Conservation (phyloP, 2,113 vertebrate genomes). For the Dascyllus trimaculatus region DNA sequence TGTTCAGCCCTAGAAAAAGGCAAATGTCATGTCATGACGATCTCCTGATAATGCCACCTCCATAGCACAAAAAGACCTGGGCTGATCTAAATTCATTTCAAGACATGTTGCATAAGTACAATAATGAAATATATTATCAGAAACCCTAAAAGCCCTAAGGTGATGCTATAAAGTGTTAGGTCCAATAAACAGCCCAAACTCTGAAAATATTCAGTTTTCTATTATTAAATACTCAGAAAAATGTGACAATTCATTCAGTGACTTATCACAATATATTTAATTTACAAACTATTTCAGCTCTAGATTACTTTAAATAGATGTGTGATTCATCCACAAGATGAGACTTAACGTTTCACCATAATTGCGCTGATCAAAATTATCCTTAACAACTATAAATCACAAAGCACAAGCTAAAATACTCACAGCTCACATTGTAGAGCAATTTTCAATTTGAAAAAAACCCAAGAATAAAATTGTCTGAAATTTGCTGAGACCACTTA, state of each 20-base stretch:
- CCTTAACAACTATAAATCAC: background rate
- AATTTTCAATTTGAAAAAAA: background rate
- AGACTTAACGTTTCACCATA: slow-evolving; percentile 1
- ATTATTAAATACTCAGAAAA: too few relatives aligned
- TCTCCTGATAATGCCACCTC: background rate
- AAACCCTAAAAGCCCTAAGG: background rate
- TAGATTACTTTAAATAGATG: too few relatives aligned
- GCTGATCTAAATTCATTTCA: background rate
- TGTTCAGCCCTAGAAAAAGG: background rate
- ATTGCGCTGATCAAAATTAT: background rate
- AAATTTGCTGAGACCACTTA: background rate
- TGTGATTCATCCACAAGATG: background rate
- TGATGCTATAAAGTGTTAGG: background rate
- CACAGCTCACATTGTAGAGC: background rate
- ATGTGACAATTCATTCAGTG: background rate
- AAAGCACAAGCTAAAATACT: background rate
- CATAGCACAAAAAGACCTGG: background rate
- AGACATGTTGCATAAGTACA: background rate
- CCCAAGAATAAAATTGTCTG: background rate
- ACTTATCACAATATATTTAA: too few relatives aligned
- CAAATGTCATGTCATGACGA: background rate
- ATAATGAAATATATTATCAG: background rate
- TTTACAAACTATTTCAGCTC: too few relatives aligned
- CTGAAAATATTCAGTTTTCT: too few relatives aligned
- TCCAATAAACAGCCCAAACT: too few relatives aligned